Base-by-base conservation (phyloP, 2,797 vertebrate genomes). In the Poeciliopsis paucimaculata region DNA sequence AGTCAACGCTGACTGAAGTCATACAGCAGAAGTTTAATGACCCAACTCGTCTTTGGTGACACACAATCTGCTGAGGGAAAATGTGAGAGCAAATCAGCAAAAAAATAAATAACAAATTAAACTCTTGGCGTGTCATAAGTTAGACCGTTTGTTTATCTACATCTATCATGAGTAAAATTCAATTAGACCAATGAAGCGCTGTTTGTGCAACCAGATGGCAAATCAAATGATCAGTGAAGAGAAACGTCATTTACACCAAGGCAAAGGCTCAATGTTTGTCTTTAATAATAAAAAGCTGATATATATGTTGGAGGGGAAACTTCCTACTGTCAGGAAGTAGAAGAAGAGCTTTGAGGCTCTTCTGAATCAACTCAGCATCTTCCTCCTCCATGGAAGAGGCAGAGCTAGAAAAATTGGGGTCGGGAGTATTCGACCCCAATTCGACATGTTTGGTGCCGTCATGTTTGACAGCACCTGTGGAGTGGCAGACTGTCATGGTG, bases 51-150 rank as follows among this genome's bases (percentile, higher is more conserved):
- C 68, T 71, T 71, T 71, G 68, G 68, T 71, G 28, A 43, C 68
- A 71, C 41, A 71, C 20, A 70, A 70, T 70, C 66, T 43, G 39
- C 41, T 28, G 68, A 28, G 41, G 26, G 68, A 71, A n/a, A 71
- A 71, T 28, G 23, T 16, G 13, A n/a, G 13, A 45, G 23, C 41
- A 43, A 71, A 45, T 45, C 23, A n/a, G 26, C 11, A 39, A n/a
- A 74, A 34, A 41, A 74, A 20, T 1, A 39, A 39, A n/a, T 49
- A 1, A 51, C 23, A 51, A 51, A 23, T 23, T 3, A 16, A 49
- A 72, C 20, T 39, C 23, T 74, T n/a, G 34, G 49, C 73, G 15
- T n/a, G 26, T 74, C 34, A 74, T 55, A 39, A 55, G 49, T 74
- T 74, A 39, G 26, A 41, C 23, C 26, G 2, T 74, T 39, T 55